Evolutionary conservation across 1,140 invertebrate genomes (phyloP), one percentile per base, ranked within the genome.

Genomic region (Drosophila tristis): DNA sequence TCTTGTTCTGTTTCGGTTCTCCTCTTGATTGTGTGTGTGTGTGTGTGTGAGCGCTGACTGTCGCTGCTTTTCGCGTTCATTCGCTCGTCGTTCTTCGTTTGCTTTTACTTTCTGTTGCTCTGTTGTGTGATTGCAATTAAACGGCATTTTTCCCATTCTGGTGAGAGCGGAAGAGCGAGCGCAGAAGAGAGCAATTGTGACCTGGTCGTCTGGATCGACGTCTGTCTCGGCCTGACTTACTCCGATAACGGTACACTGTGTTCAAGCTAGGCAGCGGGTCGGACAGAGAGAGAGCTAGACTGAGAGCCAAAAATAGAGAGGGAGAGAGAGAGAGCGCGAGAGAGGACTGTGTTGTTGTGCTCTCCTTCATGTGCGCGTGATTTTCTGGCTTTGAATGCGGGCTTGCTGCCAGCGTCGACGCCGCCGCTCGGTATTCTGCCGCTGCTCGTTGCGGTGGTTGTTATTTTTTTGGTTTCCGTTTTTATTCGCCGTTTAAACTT

Each of bases 401-500:
- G 81, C 81, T 87, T 75, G 81, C 79, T 78, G 82, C 62, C 47
- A 62, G 62, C 82, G 85, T 48, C 60, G 74, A 55, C 57, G 74
- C 59, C 42, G 75, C 25, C 62, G 59, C 47, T 65, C 58, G 74
- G 79, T 60, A 13, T 11, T 70, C 47, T 70, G 76, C 67, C 68
- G 20, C 77, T 78, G 71, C 43, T 61, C 42, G 59, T 74, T 65
- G 80, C 75, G 80, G 84, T 89, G 80, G 84, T 90, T 89, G 85
- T 85, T 80, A 78, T 90, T 78, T 84, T 89, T 79, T 82, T 90
- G 79, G 78, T 82, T 80, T 87, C 79, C 82, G 72, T 82, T 87
- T 91, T 91, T 87, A 91, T 80, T 91, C 73, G 82, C 77, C 79
- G 78, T 90, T 90, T 91, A 90, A 91, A 91, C 90, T 89, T 91